Percentiles rank a stretch among this genome's conserved stretches.
Conservation (phyloP, 2,888 invertebrate species). For the Tenthredo mesomela region DNA sequence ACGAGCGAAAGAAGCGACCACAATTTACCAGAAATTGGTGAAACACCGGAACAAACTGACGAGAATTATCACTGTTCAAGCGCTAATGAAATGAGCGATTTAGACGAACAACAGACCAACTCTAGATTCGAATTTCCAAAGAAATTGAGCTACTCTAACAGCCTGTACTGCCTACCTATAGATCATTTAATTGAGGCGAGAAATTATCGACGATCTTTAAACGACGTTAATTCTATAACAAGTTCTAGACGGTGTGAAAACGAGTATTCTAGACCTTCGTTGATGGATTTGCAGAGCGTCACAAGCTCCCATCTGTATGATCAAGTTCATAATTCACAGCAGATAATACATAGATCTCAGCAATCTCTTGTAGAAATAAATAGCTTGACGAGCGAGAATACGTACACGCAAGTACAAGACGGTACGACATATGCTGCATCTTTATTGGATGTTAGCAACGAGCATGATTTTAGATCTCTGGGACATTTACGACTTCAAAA, state of each 20-base stretch:
- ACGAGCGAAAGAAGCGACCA: conserved; percentile 74
- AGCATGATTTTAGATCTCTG: conserved; percentile 57
- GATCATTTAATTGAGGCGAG: conserved; percentile 60
- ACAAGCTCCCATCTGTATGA: conserved; percentile 64
- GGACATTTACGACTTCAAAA: conserved; percentile 57
- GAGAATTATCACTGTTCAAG: conserved; percentile 61
- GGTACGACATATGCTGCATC: conserved; percentile 52
- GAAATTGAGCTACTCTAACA: conserved; percentile 68
- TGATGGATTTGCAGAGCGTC: conserved; percentile 65
- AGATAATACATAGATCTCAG: conserved; percentile 62
- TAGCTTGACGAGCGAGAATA: conserved; percentile 64
- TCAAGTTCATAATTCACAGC: conserved; percentile 62
- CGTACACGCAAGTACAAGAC: conserved; percentile 54
- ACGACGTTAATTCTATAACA: conserved; percentile 68
- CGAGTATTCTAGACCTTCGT: conserved; percentile 66
- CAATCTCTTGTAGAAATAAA: conserved; percentile 63
- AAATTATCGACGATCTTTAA: conserved; percentile 70
- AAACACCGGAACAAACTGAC: conserved; percentile 57
- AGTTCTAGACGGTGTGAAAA: conserved; percentile 68
- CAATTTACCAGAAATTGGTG: conserved; percentile 72
- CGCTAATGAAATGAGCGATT: conserved; percentile 61
- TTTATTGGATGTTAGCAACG: conserved; percentile 60
- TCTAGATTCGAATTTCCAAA: conserved; percentile 16
- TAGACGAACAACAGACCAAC: conserved; percentile 55
- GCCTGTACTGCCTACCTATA: conserved; percentile 69